These are phyloP conservation scores for Epizoanthus ramosus DNA, from an alignment of 92 coral and sea anemone species.

Conservation along the genomic window DNA sequence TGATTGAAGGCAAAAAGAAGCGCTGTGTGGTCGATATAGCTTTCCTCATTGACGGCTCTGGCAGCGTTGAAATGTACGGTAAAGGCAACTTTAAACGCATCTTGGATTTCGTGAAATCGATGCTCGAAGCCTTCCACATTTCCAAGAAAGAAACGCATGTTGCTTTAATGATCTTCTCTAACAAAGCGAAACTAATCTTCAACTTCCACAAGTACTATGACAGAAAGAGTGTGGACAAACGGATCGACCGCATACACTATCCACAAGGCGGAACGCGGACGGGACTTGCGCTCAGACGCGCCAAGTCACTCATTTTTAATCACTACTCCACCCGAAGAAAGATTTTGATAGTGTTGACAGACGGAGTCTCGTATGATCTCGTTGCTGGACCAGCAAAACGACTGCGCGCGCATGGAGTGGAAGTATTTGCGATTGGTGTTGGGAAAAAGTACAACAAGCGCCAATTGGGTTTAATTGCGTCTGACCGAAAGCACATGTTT, in stretches of 20 bases:
- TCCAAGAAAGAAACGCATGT: slow-evolving; percentile 84
- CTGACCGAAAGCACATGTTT: slow-evolving; percentile 13
- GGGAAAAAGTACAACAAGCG: slow-evolving; percentile 32
- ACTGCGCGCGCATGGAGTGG: slow-evolving; percentile 32
- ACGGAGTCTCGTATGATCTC: slow-evolving; percentile 33
- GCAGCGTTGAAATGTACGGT: slow-evolving; percentile 92
- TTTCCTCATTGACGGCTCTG: slow-evolving; percentile 94
- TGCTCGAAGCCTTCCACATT: slow-evolving; percentile 71
- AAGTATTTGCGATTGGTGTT: slow-evolving; percentile 30
- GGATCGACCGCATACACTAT: slow-evolving; percentile 74
- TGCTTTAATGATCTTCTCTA: slow-evolving; percentile 78
- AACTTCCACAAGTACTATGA: slow-evolving; percentile 70
- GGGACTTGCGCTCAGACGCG: slow-evolving; percentile 84
- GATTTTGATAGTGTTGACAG: slow-evolving; percentile 46
- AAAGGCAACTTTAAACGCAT: slow-evolving; percentile 86
- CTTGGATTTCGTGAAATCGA: slow-evolving; percentile 73
- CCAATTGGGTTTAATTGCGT: slow-evolving; percentile 27
- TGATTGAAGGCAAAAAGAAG: slow-evolving; percentile 75
- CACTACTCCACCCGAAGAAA: slow-evolving; percentile 46
- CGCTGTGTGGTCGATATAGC: slow-evolving; percentile 72
- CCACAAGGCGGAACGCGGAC: slow-evolving; percentile 87
- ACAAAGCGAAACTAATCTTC: slow-evolving; percentile 69
- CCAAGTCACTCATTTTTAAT: slow-evolving; percentile 61
- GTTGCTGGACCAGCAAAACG: slow-evolving; percentile 33
- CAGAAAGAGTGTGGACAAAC: slow-evolving; percentile 66